Conservation (phyloP, 1,140 invertebrate genomes). For the Ceratoteleas bidentatus region DNA sequence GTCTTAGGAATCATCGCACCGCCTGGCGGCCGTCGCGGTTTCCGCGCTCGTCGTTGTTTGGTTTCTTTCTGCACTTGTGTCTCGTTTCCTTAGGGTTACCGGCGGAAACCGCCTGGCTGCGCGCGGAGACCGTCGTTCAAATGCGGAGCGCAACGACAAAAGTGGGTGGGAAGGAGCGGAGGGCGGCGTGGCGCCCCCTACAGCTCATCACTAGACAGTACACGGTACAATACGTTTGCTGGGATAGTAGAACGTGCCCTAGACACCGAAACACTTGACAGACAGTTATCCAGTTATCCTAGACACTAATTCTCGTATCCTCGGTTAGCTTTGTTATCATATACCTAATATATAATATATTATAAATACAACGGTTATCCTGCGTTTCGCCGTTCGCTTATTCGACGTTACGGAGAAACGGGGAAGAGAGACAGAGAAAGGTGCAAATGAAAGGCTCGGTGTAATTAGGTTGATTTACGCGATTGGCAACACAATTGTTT, state of each 20-base stretch:
- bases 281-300: slow-evolving; percentile 13
- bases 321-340: slow-evolving; percentile 16
- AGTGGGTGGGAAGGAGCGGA: slow-evolving; percentile 4
- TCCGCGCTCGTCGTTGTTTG: slow-evolving; percentile 31
- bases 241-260: slow-evolving; percentile 38
- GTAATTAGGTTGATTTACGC: slow-evolving; percentile 73
- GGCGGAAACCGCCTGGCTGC: slow-evolving; percentile 1
- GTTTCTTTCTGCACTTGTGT: not conserved
- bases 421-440: slow-evolving; percentile 52
- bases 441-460: slow-evolving; percentile 43
- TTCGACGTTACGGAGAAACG: slow-evolving; percentile 12
- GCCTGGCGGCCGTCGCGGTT: slow-evolving; percentile 10
- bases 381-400: too few species aligned
- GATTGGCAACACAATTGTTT: slow-evolving; percentile 77
- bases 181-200: slow-evolving; percentile 1
- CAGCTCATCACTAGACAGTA: slow-evolving; percentile 50
- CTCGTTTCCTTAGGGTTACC: slow-evolving; percentile 25
- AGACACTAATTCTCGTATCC: slow-evolving; percentile 40
- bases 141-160: slow-evolving; percentile 24
- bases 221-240: slow-evolving; percentile 47
- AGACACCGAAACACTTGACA: slow-evolving; percentile 47
- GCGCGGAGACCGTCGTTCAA: slow-evolving; percentile 27
- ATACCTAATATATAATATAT: not conserved
- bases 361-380: too few species aligned
- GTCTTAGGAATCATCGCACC: slow-evolving; percentile 15